Evolutionary conservation across 2,888 invertebrate genomes (phyloP), one percentile per base, ranked within the genome.

Genomic region (Mactromeris polynyma): DNA sequence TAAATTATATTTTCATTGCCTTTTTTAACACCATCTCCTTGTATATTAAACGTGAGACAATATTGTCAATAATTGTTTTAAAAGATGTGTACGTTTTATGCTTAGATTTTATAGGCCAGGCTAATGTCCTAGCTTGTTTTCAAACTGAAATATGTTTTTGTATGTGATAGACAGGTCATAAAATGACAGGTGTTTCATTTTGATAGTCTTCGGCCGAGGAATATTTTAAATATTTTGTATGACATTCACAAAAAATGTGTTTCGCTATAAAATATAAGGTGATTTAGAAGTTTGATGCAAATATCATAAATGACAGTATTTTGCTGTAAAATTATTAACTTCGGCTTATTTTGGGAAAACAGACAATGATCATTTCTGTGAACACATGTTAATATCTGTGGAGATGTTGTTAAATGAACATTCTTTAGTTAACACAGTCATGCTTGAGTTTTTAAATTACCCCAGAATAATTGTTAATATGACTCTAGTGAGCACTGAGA

Each of bases 11-110:
- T 64, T 64, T 26, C 26, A n/a, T 64, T 64, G 58, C 58, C 58
- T 64, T 64, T 64, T 64, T 64, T 64, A 64, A 64, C 58, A 64
- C n/a, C 58, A 64, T 64, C 58, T 64, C 58, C 6, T 46, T 26
- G 6, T 9, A 4, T 26, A 64, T 64, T 26, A 26, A 64, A n/a
- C n/a, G n/a, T 64, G n/a, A n/a, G 9, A 64, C 3, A 9, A 58
- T 58, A 64, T 64, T 64, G 4, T 64, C n/a, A n/a, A 26, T 26
- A 26, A 26, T 26, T 26, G 17, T 9, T 2, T 51, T 14, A 9
- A 17, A 51, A 51, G 2, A 9, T 51, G 4, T 3, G 11, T 64
- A 64, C 11, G 11, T 64, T 26, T 64, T 26, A 64, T 64, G 58
- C 51, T 51, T n/a, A n/a, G n/a, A n/a, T n/a, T n/a, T n/a, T n/a